Percentiles rank a stretch among this genome's conserved stretches.
Conservation (phyloP, 1,140 invertebrate genomes). For the Asbolus verrucosus region DNA sequence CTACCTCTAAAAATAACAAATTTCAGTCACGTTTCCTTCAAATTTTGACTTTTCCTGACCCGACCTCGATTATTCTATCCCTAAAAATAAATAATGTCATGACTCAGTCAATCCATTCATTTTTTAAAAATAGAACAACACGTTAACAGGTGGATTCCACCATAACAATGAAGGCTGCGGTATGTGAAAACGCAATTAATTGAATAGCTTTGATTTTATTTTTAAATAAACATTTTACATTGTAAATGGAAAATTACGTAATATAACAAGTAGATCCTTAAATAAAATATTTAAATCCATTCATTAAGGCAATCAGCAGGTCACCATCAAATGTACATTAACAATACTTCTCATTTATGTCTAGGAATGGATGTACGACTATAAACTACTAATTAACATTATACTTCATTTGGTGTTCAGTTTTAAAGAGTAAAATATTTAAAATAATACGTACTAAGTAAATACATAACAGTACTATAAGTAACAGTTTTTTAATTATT, state of each 20-base stretch:
- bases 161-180: too few species aligned
- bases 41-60: neutral
- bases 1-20: too few species aligned
- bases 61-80: too few species aligned
- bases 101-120: too few species aligned
- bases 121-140: too few species aligned
- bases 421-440: constrained; percentile 33
- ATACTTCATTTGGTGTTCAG: constrained; percentile 42
- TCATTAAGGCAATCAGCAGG: constrained; percentile 44
- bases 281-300: constrained; percentile 39
- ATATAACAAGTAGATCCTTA: constrained; percentile 32
- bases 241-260: constrained; percentile 32
- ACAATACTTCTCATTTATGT: constrained; percentile 25
- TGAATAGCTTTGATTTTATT: constrained; percentile 8
- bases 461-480: constrained; percentile 38
- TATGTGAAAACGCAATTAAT: neutral
- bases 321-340: constrained; percentile 14
- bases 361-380: constrained; percentile 40
- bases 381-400: constrained; percentile 31
- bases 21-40: too few species aligned
- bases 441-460: constrained; percentile 23
- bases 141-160: constrained; percentile 24
- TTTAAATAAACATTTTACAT: constrained; percentile 38
- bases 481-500: too few species aligned
- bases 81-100: too few species aligned